Evolutionary conservation across 2,888 invertebrate species (phyloP).

Genomic region (Heliconius charithonia): DNA sequence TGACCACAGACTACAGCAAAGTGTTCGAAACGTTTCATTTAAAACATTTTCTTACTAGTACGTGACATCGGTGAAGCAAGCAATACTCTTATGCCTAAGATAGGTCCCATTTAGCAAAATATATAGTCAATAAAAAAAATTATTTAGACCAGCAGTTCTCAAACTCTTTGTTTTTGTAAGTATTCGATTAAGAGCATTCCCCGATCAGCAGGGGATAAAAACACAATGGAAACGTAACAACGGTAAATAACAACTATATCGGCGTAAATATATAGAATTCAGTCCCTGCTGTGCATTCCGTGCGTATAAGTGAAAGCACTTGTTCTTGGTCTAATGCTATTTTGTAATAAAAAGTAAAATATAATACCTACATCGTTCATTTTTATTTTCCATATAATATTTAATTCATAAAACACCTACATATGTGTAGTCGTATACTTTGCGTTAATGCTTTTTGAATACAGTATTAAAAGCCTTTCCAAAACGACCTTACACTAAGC

Average conservation of each 20-base stretch:
- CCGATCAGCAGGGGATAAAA: slow-evolving; percentile 5
- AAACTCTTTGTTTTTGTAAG: background rate
- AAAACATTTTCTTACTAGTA: no score
- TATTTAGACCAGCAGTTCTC: background rate
- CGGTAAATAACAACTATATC: background rate
- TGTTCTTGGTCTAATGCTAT: slow-evolving; percentile 16
- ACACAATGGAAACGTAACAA: background rate
- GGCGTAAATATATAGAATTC: background rate
- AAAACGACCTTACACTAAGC: background rate
- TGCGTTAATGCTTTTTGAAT: no score
- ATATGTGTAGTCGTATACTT: background rate
- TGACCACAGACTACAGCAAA: no score
- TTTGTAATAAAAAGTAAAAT: slow-evolving; percentile 24
- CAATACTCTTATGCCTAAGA: no score
- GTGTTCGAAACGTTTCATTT: no score
- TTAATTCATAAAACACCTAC: background rate
- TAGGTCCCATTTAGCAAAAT: background rate
- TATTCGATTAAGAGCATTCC: background rate
- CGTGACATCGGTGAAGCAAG: no score
- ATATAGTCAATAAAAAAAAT: background rate
- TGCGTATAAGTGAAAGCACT: slow-evolving; percentile 29
- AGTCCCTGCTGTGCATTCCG: slow-evolving; percentile 22
- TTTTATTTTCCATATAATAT: slow-evolving; percentile 3
- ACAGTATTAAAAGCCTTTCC: background rate
- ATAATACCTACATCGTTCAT: background rate